Evolutionary conservation across 2,113 vertebrate species (phyloP).

Genomic region (Picathartes gymnocephalus): DNA sequence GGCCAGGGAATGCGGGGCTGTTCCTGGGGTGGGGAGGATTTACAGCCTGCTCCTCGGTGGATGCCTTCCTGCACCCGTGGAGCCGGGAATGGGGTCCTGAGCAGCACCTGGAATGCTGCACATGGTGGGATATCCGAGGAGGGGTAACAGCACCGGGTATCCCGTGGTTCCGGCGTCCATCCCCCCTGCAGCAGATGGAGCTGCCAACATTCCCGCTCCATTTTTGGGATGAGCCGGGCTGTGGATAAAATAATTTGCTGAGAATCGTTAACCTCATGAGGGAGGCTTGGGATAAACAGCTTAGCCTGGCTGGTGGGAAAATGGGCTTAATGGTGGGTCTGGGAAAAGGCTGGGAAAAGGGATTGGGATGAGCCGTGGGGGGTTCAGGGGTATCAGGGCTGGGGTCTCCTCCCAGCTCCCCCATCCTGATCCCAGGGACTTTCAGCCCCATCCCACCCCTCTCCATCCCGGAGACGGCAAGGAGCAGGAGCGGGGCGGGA

Average conservation of each 20-base stretch:
- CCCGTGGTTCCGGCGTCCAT: accelerated
- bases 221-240: conserved; percentile 46
- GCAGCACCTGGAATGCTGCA: background rate
- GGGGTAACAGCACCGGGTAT: background rate
- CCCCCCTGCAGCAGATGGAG: background rate
- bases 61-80: background rate
- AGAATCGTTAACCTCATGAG: conserved; percentile 73
- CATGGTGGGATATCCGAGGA: background rate
- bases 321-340: conserved; percentile 41
- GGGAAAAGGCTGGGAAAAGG: background rate
- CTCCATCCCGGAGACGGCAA: accelerated
- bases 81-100: background rate
- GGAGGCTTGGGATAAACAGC: conserved; percentile 60
- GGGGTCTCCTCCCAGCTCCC: background rate
- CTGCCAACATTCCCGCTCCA: background rate
- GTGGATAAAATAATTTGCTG: conserved; percentile 59
- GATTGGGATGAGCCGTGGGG: accelerated
- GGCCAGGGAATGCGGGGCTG: accelerated
- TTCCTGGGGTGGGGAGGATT: background rate
- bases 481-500: background rate
- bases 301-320: conserved; percentile 35
- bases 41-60: background rate
- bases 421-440: accelerated
- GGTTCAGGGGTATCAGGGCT: background rate
- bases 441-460: background rate